Percentiles rank a stretch among this genome's conserved stretches.
phyloP scores from a whole-genome alignment of 2,113 vertebrate species.

The Blennius ocellaris region DNA sequence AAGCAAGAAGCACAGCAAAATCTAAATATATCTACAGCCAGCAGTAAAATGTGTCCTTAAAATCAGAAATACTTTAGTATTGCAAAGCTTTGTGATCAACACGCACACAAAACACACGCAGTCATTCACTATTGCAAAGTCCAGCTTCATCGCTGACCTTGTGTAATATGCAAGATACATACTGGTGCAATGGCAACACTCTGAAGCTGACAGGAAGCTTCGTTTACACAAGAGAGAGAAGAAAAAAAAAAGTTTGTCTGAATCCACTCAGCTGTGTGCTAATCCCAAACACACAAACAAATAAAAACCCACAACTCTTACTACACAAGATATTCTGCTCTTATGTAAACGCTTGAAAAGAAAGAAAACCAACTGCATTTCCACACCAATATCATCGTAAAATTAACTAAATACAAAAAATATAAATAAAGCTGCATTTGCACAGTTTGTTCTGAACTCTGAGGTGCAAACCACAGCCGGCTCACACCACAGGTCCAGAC shows the following conservation, averaged over 20 bases:
- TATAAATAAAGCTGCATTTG: not conserved
- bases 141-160: conserved; percentile 36
- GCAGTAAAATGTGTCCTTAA: conserved; percentile 34
- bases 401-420: not conserved
- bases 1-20: conserved; percentile 52
- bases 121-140: conserved; percentile 52
- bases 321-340: conserved; percentile 23
- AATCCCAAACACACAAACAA: not conserved
- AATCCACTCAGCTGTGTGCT: conserved; percentile 6
- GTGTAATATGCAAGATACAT: conserved; percentile 28
- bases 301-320: not conserved
- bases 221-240: conserved; percentile 25
- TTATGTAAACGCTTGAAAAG: conserved; percentile 5
- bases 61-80: conserved; percentile 68
- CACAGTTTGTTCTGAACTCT: not conserved
- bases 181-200: conserved; percentile 18
- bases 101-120: conserved; percentile 1
- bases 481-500: conserved; percentile 3
- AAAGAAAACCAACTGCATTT: not conserved
- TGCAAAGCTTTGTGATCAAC: conserved; percentile 75
- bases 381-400: not conserved
- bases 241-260: conserved; percentile 1
- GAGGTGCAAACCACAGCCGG: conserved; percentile 8
- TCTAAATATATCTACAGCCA: conserved; percentile 53
- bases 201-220: conserved; percentile 29